These are phyloP conservation scores for Tetranychus piercei DNA, from an alignment of 2,888 invertebrate species.

Conservation along the genomic window DNA sequence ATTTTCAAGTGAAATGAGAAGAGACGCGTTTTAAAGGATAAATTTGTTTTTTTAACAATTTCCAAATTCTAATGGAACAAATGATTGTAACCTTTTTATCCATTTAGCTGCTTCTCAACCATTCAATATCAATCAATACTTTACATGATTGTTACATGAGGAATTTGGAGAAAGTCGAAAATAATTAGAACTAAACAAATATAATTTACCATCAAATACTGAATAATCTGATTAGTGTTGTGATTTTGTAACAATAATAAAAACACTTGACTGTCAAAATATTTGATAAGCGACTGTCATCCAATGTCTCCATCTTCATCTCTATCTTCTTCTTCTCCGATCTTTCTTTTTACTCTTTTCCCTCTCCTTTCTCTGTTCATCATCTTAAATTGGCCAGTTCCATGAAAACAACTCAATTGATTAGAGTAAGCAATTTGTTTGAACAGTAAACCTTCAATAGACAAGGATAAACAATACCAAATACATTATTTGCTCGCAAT, in stretches of 20 bases:
- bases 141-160: too few relatives aligned
- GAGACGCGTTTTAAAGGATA: too few relatives aligned
- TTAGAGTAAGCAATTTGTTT: neutral
- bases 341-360: neutral
- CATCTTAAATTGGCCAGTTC: neutral
- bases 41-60: too few relatives aligned
- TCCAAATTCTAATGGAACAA: too few relatives aligned
- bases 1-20: too few relatives aligned
- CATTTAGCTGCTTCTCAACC: too few relatives aligned
- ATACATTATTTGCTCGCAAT: neutral
- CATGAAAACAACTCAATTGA: neutral
- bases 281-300: neutral
- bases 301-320: neutral
- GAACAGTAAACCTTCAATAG: neutral
- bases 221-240: too few relatives aligned
- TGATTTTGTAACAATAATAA: neutral
- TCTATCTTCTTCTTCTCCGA: neutral
- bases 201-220: too few relatives aligned
- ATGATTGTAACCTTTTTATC: too few relatives aligned
- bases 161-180: too few relatives aligned
- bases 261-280: neutral
- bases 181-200: too few relatives aligned
- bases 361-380: neutral
- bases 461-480: neutral
- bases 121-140: too few relatives aligned